Evolutionary conservation across 2,888 invertebrate species (phyloP), one percentile per base, ranked within the genome.

Genomic region (Neria commutata): DNA sequence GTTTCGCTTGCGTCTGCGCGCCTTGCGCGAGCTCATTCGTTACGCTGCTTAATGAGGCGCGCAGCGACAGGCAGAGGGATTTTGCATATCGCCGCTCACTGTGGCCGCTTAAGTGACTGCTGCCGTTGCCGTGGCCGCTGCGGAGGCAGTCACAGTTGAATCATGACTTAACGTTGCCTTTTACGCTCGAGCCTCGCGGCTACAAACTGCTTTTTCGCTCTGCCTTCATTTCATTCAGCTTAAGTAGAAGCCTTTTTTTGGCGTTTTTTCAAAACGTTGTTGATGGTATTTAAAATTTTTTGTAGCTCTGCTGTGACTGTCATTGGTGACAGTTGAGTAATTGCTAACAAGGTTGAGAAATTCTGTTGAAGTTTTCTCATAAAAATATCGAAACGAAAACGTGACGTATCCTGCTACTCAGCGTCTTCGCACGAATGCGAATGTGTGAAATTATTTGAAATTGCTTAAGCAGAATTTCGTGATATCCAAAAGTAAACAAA

Each of bases 1-100:
- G 75, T 70, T 73, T 70, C 71, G 66, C 66, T 67, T 67, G 48
- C 37, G 37, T 52, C 47, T 57, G 47, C 33, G 52, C 17, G 19
- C 40, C 40, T 24, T 59, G 6, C 37, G 37, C 59, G n/a, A n/a
- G 64, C 65, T 65, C 71, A 78, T 76, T 78, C 78, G 77, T 78
- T 78, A 75, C 69, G 75, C 73, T 72, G 77, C 77, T 76, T 76
- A 76, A 78, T 76, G 77, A 78, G 76, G 66, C 64, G 63, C 63
- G 63, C 50, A 11, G n/a, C n/a, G n/a, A n/a, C n/a, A n/a, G n/a
- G n/a, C n/a, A n/a, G n/a, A n/a, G 17, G 10, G 29, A 50, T 50
- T 50, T 50, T 50, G 50, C 50, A 50, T 50, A 50, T 16, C 19
- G 47, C 48, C 6, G 17, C 19, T 16, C 17, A 40, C 57, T 63